Percentiles rank a stretch among this genome's conserved stretches.
Evolutionary conservation across 2,797 vertebrate species (phyloP).

Genomic region (Yasuhikotakia modesta): DNA sequence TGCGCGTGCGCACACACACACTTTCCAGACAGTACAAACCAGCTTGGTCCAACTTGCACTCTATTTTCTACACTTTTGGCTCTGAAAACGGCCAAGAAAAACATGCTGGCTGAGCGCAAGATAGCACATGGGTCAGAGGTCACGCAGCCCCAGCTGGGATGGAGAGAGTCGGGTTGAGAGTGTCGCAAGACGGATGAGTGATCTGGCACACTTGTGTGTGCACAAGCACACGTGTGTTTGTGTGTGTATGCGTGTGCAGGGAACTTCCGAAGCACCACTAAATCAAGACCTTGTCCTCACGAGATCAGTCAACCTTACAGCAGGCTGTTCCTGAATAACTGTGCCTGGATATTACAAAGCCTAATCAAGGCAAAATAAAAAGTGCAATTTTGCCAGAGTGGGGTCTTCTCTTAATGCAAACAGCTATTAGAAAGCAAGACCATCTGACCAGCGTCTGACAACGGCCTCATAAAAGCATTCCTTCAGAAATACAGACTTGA

Average conservation of each 20-base stretch:
- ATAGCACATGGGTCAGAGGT: slow-evolving; percentile 57
- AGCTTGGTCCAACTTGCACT: slow-evolving; percentile 52
- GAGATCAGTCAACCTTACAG: slow-evolving; percentile 12
- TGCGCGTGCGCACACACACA: slow-evolving; percentile 39
- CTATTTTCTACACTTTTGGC: slow-evolving; percentile 50
- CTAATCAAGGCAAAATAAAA: slow-evolving; percentile 8
- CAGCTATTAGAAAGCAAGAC: slow-evolving; percentile 14
- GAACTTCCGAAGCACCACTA: slow-evolving; percentile 9
- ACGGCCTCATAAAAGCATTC: slow-evolving; percentile 20
- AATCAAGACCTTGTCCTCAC: slow-evolving; percentile 35
- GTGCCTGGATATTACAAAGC: neutral
- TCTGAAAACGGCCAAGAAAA: slow-evolving; percentile 61
- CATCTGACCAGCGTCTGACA: slow-evolving; percentile 29
- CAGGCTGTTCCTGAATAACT: neutral
- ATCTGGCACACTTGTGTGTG: slow-evolving; percentile 9
- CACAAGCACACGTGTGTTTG: slow-evolving; percentile 22
- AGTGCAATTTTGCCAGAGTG: slow-evolving; percentile 2
- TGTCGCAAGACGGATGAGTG: slow-evolving; percentile 16
- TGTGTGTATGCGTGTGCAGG: neutral
- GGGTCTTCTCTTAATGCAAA: slow-evolving; percentile 3
- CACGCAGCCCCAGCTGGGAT: slow-evolving; percentile 52
- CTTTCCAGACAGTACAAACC: slow-evolving; percentile 52
- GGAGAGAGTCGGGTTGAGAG: slow-evolving; percentile 19
- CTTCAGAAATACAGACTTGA: slow-evolving; percentile 14
- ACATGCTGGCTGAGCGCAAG: slow-evolving; percentile 56